phyloP scores from a whole-genome alignment of 2,113 vertebrate species.

The Sakesphorus luctuosus region DNA sequence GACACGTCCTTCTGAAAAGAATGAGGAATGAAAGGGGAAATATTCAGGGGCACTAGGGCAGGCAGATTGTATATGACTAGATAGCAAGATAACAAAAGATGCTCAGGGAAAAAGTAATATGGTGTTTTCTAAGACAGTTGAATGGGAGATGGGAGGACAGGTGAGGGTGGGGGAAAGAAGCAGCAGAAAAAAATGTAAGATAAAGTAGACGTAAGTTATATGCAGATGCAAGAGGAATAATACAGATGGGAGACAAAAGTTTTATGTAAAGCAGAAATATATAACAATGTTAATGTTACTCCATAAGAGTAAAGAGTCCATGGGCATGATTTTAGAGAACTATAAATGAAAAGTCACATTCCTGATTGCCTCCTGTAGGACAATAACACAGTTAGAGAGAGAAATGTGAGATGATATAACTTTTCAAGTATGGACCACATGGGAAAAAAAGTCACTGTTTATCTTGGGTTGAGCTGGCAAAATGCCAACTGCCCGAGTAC shows the following conservation, averaged over 20 bases:
- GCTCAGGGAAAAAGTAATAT: background rate
- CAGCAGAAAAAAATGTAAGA: background rate
- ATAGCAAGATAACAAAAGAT: background rate
- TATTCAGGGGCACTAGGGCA: background rate
- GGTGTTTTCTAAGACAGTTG: background rate
- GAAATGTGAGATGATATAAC: background rate
- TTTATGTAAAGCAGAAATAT: background rate
- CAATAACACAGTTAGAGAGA: background rate
- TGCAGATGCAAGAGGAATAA: background rate
- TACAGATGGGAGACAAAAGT: background rate
- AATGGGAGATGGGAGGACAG: background rate
- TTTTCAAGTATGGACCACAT: background rate
- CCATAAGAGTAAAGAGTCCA: background rate
- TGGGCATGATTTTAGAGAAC: background rate
- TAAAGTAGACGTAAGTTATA: background rate
- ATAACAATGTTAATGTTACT: background rate
- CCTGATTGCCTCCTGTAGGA: background rate
- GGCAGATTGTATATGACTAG: background rate
- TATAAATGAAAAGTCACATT: fast-evolving
- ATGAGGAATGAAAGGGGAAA: background rate
- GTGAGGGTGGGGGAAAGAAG: fast-evolving
- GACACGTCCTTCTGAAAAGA: background rate
- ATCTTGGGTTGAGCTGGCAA: no score
- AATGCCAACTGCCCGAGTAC: no score
- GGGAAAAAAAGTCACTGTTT: background rate